Conservation (phyloP, 2,113 vertebrate species). For the Passer domesticus region DNA sequence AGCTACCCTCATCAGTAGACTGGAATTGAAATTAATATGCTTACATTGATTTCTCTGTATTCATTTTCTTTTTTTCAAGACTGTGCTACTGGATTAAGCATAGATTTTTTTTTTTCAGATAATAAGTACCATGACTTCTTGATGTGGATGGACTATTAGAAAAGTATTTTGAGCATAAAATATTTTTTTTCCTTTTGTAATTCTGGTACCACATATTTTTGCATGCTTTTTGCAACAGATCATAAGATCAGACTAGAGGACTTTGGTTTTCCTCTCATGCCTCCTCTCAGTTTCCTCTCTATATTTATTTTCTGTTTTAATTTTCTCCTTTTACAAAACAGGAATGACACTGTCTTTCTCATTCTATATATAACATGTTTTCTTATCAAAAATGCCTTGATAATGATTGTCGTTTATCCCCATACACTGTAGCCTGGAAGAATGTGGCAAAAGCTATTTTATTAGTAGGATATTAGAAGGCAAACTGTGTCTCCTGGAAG, state of each 20-base stretch:
- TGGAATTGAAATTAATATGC: not conserved
- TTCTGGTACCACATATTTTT: not conserved
- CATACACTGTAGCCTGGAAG: too few relatives aligned
- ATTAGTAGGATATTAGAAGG: not conserved
- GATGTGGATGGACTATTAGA: not conserved
- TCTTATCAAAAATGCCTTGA: too few relatives aligned
- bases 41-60: conserved; percentile 8
- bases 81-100: not conserved
- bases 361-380: not conserved
- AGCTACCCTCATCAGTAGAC: not conserved
- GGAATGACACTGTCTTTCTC: not conserved
- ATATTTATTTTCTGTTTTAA: not conserved
- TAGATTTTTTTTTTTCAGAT: not conserved
- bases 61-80: not conserved
- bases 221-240: not conserved
- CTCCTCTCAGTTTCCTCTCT: not conserved
- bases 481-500: not conserved
- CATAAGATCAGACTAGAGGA: not conserved
- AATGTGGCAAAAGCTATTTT: not conserved
- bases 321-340: not conserved
- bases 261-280: not conserved
- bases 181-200: not conserved
- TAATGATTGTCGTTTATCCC: not conserved
- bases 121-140: not conserved
- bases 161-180: not conserved